Percentiles rank a stretch among this genome's conserved stretches.
Conservation (phyloP, 2,113 vertebrate species). For the Myocastor coypus region DNA sequence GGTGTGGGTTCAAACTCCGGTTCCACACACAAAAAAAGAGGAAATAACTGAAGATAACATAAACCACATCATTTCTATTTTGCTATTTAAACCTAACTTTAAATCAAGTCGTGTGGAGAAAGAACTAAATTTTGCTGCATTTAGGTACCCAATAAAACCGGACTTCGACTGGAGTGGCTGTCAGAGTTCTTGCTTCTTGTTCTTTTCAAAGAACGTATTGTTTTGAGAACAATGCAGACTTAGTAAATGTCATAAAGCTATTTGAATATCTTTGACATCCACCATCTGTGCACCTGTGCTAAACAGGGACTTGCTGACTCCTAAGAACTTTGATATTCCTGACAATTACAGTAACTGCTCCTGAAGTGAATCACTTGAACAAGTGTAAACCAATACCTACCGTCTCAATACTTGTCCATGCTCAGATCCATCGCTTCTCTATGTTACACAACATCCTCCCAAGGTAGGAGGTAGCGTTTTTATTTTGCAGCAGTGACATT, state of each 20-base stretch:
- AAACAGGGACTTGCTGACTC: slow-evolving; percentile 35
- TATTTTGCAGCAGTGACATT: slow-evolving; percentile 37
- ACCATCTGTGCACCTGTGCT: slow-evolving; percentile 23
- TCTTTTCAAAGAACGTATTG: slow-evolving; percentile 14
- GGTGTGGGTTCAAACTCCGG: no score
- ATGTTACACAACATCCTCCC: not conserved
- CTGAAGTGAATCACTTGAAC: slow-evolving; percentile 32
- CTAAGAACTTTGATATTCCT: not conserved
- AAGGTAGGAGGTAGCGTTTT: not conserved
- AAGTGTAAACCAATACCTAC: not conserved
- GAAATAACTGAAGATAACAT: not conserved
- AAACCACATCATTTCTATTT: not conserved
- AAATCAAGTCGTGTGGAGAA: not conserved
- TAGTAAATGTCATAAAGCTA: slow-evolving; percentile 24
- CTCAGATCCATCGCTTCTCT: not conserved
- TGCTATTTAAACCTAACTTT: not conserved
- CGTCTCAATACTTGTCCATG: not conserved
- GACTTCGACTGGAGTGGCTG: not conserved
- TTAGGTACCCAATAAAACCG: not conserved
- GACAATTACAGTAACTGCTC: not conserved
- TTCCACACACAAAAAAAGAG: no score
- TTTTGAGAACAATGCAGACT: slow-evolving; percentile 13
- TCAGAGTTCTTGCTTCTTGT: not conserved
- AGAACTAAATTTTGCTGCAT: not conserved
- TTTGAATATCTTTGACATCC: not conserved